A percentile compares a stretch with the other conserved stretches of the same genome.
phyloP scores from a whole-genome alignment of 2,888 invertebrate species.

The Siphlonurus alternatus region DNA sequence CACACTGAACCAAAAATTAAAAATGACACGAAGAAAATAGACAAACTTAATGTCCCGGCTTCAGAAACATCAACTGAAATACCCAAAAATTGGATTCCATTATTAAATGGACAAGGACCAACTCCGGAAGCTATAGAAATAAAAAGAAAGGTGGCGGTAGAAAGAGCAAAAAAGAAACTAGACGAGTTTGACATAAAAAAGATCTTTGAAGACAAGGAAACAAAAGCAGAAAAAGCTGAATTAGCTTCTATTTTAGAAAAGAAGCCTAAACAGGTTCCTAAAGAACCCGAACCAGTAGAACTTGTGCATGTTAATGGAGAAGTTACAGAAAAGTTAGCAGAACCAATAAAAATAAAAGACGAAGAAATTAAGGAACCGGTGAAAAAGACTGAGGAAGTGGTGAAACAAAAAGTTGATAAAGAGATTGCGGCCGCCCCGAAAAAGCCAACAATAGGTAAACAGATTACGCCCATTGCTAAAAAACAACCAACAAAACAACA shows the following conservation, averaged over 20 bases:
- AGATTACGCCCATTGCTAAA: no score
- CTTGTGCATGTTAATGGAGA: not conserved
- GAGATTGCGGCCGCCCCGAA: no score
- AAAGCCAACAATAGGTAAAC: no score
- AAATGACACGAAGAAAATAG: no score
- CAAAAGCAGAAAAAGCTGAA: constrained; percentile 10
- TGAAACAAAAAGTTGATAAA: no score
- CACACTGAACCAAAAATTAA: no score
- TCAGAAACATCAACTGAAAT: no score
- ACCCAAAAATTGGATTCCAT: no score
- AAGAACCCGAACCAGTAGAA: constrained; percentile 19
- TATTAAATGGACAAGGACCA: constrained; percentile 43
- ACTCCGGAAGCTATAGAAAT: constrained; percentile 60
- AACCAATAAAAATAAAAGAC: not conserved
- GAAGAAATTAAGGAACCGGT: not conserved
- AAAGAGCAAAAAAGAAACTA: constrained; percentile 34
- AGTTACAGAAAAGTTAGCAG: not conserved
- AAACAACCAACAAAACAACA: no score
- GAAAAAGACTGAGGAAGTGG: no score
- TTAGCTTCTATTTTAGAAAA: constrained; percentile 2
- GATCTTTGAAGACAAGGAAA: constrained; percentile 14
- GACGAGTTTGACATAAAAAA: constrained; percentile 24
- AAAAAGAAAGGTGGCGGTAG: constrained; percentile 50
- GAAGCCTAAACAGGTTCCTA: constrained; percentile 19
- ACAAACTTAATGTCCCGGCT: no score